Base-by-base conservation (phyloP, 1,140 invertebrate species). In the Eriocheir sinensis region DNA sequence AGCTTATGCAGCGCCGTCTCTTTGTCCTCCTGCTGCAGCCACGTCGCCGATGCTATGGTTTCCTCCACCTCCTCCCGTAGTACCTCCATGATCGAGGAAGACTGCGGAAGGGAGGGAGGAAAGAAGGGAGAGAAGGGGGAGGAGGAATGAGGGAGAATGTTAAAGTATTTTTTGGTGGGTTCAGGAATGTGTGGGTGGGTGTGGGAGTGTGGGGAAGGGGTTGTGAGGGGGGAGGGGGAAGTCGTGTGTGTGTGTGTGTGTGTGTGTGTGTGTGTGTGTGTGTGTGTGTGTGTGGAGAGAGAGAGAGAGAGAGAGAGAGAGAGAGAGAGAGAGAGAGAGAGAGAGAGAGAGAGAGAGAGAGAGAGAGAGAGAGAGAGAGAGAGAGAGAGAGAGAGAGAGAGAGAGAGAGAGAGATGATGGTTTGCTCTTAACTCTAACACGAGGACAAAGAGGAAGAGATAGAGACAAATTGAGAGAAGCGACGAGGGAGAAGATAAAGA, bases 51-150 rank as follows among this genome's bases (percentile, higher is more conserved):
- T 17, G 21, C 15, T 17, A 94, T 53, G 0, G 86, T 90, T 6
- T 36, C 44, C 41, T 90, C 32, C 0, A 91, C 93, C 89, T 94
- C 93, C 41, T 94, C 93, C 41, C 79, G 21, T 15, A 94, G 88
- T 0, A 36, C 21, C 6, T 53, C 79, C 15, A 94, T 27, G 1
- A 94, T 91, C 12, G 72, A 38, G 8, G 30, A 12, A 8, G 88
- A 3, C 93, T 94, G 93, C 21, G 72, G 32, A 80, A 30, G 53
- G n/a, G n/a, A n/a, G n/a, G n/a, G n/a, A n/a, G 21, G 32, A 36
- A 36, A 17, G 15, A 60, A 34, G 38, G 1, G 9, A 48, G 2
- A 30, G 8, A 27, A 4, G 17, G n/a, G n/a, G n/a, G n/a, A n/a
- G n/a, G n/a, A n/a, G n/a, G n/a, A n/a, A n/a, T n/a, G n/a, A n/a